Evolutionary conservation across 2,113 vertebrate species (phyloP).

Genomic region (Lagenorhynchus albirostris): DNA sequence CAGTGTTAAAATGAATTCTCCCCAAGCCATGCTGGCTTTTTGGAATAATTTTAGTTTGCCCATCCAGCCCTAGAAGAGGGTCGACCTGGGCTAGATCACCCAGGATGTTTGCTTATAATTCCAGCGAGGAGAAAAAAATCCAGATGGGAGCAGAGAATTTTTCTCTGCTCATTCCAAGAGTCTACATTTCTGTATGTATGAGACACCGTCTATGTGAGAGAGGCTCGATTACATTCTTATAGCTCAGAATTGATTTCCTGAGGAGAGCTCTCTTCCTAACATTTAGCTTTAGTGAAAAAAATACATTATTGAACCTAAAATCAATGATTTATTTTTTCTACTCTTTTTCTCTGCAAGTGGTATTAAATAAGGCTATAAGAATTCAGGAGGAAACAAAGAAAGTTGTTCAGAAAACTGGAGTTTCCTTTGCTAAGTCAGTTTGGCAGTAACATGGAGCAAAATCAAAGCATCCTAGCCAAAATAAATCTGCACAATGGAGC

Average conservation of each 20-base stretch:
- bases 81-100: not conserved
- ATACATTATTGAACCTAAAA: not conserved
- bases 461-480: slow-evolving; percentile 75
- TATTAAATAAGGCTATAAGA: slow-evolving; percentile 56
- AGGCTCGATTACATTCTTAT: not conserved
- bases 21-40: not conserved
- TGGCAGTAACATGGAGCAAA: slow-evolving; percentile 75
- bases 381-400: slow-evolving; percentile 78
- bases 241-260: not conserved
- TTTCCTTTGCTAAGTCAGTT: slow-evolving; percentile 80
- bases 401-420: slow-evolving; percentile 77
- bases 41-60: not conserved
- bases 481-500: slow-evolving; percentile 75
- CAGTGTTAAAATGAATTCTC: not conserved
- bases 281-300: slow-evolving; percentile 9
- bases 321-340: slow-evolving; percentile 19
- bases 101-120: not conserved
- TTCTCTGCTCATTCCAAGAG: not conserved
- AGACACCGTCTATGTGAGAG: not conserved
- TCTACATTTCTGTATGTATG: not conserved
- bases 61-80: not conserved
- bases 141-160: not conserved
- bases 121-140: not conserved
- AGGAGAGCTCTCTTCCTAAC: not conserved
- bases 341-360: not conserved